Conservation (phyloP, 64 coral and sea anemone genomes). For the Astreopora myriophthalma region DNA sequence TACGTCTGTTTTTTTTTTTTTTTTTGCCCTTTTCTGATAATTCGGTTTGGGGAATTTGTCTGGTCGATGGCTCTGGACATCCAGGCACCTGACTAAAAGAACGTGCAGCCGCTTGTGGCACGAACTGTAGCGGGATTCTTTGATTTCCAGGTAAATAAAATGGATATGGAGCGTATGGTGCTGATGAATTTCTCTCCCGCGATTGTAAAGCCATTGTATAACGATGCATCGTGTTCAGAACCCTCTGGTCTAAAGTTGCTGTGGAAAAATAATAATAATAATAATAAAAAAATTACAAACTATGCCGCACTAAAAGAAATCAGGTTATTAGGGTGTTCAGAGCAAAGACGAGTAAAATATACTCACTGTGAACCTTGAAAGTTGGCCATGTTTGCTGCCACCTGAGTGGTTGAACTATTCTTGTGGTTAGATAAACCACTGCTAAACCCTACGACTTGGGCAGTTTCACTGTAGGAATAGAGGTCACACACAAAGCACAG, state of each 20-base stretch:
- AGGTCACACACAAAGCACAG: not conserved
- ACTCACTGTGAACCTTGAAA: not conserved
- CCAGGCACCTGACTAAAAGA: conserved; percentile 7
- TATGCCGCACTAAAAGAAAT: conserved; percentile 6
- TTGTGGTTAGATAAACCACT: not conserved
- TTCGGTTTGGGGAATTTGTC: not conserved
- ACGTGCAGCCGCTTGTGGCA: not conserved
- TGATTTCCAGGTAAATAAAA: conserved; percentile 2
- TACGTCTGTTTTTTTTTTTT: not conserved
- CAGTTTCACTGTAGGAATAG: not conserved
- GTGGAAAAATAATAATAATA: not conserved
- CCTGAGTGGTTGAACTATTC: not conserved
- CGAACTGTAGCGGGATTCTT: conserved; percentile 9
- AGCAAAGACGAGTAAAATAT: conserved; percentile 28
- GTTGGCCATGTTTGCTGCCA: not conserved
- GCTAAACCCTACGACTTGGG: not conserved
- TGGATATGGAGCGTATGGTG: not conserved
- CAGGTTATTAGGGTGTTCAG: not conserved
- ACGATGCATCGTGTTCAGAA: not conserved
- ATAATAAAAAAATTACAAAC: conserved; percentile 4
- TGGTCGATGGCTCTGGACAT: not conserved
- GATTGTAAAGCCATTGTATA: not conserved
- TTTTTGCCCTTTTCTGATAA: not conserved
- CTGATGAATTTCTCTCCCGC: not conserved
- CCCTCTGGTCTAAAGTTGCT: conserved; percentile 4